Base-by-base conservation (phyloP, 2,888 invertebrate species). In the Chromoteleia sp. region DNA sequence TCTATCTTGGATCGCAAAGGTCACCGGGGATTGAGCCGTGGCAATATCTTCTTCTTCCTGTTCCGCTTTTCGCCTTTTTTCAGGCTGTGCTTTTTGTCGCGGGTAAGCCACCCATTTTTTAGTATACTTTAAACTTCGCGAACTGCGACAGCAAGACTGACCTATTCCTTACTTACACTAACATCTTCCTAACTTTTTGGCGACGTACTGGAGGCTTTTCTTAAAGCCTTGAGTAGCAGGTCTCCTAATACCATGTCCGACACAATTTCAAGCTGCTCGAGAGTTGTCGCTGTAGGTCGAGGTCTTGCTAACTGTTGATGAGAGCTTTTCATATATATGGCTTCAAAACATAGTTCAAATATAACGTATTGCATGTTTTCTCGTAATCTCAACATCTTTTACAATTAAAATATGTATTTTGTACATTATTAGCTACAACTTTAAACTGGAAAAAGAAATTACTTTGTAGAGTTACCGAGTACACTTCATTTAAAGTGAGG, bases 301-400 rank as follows among this genome's bases (percentile, higher is more conserved):
- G 79, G 79, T 73, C 79, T 79, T 61, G 54, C 67, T 79, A 79
- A 79, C 79, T 67, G 79, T 71, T 67, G 70, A 79, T 68, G 77
- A 77, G 54, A 68, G 43, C 29, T 65, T 65, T 36, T 33, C 45
- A 21, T 67, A 15, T 54, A 67, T 56, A 56, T 29, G 30, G 12
- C 29, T 36, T 65, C 29, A 45, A 63, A 48, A 70, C 15, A 70
- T 29, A 61, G 30, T 39, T 61, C 61, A 73, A 52, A 73, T 61
- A 54, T 52, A 73, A 54, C 61, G 41, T 61, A 61, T 73, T 50
- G 30, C 54, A 50, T 58, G 70, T 48, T 58, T 70, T 70, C 56
- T 70, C 12, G 54, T 52, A 41, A 14, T 30, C 36, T 56, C 33
- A 56, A 68, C 70, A 58, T 70, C 56, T 48, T 70, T 70, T 45